A percentile compares a stretch with the other conserved stretches of the same genome.
These are phyloP conservation scores for Bimastos eiseni DNA, from an alignment of 2,888 invertebrate species.

Conservation along the genomic window DNA sequence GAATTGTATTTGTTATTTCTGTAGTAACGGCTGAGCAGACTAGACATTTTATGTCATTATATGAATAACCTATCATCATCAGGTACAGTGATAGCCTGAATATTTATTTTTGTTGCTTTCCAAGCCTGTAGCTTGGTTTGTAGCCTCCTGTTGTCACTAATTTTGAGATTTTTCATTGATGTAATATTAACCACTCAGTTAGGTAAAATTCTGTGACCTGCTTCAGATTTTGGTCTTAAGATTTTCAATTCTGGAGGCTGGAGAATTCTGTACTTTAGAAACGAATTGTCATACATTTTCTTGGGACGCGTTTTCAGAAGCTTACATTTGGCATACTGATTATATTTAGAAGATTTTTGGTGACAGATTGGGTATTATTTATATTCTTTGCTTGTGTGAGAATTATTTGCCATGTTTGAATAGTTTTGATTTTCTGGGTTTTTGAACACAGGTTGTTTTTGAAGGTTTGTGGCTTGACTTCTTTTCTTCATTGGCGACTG, in stretches of 20 bases:
- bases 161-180: background rate
- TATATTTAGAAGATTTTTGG: background rate
- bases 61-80: background rate
- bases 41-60: background rate
- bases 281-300: background rate
- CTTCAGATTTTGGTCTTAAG: background rate
- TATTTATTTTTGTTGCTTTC: conserved; percentile 9
- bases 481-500: background rate
- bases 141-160: background rate
- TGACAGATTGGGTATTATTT: background rate
- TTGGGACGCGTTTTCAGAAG: background rate
- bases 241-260: background rate
- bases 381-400: background rate
- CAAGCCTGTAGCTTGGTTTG: background rate
- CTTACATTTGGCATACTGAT: background rate
- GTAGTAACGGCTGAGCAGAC: background rate
- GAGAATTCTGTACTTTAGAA: background rate
- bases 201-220: background rate
- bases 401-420: background rate
- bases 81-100: background rate
- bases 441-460: background rate
- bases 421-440: background rate
- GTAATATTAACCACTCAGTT: background rate
- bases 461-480: background rate
- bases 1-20: background rate